A percentile compares a stretch with the other conserved stretches of the same genome.
phyloP scores from a whole-genome alignment of 2,113 vertebrate genomes.

The Silurus asotus region DNA sequence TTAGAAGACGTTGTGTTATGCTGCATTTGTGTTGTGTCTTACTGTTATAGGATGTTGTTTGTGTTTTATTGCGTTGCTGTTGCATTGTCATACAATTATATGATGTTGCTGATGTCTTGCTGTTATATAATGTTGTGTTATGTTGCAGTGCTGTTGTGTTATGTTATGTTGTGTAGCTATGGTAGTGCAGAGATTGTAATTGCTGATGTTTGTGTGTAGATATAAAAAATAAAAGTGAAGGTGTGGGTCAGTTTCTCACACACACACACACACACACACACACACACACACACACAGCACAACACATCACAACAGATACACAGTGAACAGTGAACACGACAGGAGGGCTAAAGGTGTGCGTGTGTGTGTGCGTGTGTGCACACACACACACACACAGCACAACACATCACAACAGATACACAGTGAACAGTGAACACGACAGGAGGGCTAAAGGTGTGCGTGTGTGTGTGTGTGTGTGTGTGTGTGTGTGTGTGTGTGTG shows the following conservation, averaged over 20 bases:
- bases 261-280: neutral
- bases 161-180: neutral
- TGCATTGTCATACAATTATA: too few relatives aligned
- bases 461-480: slow-evolving; percentile 19
- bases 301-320: too few relatives aligned
- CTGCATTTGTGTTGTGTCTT: too few relatives aligned
- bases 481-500: neutral
- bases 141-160: neutral
- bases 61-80: too few relatives aligned
- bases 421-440: neutral
- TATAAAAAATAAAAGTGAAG: neutral
- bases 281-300: too few relatives aligned
- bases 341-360: neutral
- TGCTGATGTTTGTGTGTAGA: neutral
- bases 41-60: too few relatives aligned
- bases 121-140: too few relatives aligned
- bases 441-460: neutral
- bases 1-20: too few relatives aligned
- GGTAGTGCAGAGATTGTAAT: neutral
- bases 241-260: neutral
- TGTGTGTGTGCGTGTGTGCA: slow-evolving; percentile 15
- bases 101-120: too few relatives aligned
- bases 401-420: too few relatives aligned
- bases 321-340: neutral
- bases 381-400: too few relatives aligned